Conservation (phyloP, 2,113 vertebrate species). For the Copsychus sechellarum region DNA sequence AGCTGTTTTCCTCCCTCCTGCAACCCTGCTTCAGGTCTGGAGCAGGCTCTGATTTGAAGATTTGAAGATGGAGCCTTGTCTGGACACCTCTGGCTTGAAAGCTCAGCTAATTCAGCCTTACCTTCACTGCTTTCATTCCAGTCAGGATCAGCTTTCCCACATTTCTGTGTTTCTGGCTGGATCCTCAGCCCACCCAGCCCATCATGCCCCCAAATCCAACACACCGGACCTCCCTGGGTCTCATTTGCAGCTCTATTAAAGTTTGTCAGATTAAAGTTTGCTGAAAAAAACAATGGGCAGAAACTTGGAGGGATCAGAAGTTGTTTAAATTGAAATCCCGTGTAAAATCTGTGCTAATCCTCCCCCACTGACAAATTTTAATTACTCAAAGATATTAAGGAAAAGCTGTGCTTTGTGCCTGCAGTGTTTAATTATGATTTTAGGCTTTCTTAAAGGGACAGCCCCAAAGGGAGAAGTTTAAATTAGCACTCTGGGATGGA, state of each 20-base stretch:
- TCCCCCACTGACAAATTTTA: slow-evolving; percentile 8
- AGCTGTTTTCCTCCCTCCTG: not conserved
- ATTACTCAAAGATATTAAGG: not conserved
- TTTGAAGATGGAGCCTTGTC: not conserved
- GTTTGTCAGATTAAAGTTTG: not conserved
- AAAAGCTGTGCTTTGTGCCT: not conserved
- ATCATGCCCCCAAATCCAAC: not conserved
- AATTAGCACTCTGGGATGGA: not conserved
- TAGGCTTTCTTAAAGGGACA: not conserved
- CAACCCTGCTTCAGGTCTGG: accelerated
- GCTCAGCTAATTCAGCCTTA: not conserved
- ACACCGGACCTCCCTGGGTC: not conserved
- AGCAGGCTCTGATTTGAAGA: not conserved
- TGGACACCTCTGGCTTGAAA: not conserved
- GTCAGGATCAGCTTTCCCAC: not conserved
- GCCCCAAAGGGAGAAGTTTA: not conserved
- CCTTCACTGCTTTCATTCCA: not conserved
- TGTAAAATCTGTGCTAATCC: not conserved
- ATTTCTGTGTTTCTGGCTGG: not conserved
- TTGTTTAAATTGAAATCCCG: not conserved
- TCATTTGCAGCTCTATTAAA: not conserved
- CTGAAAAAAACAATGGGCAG: not conserved
- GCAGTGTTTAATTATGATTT: not conserved
- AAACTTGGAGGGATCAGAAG: not conserved
- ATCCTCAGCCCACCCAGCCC: not conserved